Conservation (phyloP, 1,140 invertebrate species). For the Thalassaphorura encarpata region DNA sequence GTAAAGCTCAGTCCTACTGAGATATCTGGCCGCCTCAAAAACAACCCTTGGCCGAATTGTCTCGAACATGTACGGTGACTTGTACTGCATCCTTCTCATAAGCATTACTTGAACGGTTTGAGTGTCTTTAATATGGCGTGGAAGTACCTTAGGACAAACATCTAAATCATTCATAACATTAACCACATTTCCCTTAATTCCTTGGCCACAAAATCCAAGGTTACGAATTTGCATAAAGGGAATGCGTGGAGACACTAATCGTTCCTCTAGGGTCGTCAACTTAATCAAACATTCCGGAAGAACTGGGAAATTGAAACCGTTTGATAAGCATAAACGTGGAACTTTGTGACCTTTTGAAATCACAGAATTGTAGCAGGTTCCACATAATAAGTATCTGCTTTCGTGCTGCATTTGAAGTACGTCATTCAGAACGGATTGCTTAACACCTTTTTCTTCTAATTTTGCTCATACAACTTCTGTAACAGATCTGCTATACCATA, state of each 20-base stretch:
- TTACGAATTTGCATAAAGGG: conserved; percentile 33
- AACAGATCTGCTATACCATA: too few species aligned
- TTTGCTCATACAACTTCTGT: too few species aligned
- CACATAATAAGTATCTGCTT: background rate
- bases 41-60: conserved; percentile 5
- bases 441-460: too few species aligned
- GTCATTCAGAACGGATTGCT: too few species aligned
- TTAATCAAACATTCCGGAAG: background rate
- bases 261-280: conserved; percentile 10
- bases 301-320: conserved; percentile 10
- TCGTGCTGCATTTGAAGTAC: too few species aligned
- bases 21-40: background rate
- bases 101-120: conserved; percentile 4
- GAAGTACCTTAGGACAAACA: background rate
- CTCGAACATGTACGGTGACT: background rate
- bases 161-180: conserved; percentile 4
- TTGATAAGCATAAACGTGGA: background rate
- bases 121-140: background rate
- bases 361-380: background rate
- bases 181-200: conserved; percentile 19
- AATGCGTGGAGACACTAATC: conserved; percentile 12
- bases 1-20: conserved; percentile 1
- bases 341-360: background rate
- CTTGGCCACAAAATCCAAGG: conserved; percentile 21
- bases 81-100: conserved; percentile 7